Evolutionary conservation across 1,140 invertebrate genomes (phyloP).

Genomic region (Drosophila gunungcola): DNA sequence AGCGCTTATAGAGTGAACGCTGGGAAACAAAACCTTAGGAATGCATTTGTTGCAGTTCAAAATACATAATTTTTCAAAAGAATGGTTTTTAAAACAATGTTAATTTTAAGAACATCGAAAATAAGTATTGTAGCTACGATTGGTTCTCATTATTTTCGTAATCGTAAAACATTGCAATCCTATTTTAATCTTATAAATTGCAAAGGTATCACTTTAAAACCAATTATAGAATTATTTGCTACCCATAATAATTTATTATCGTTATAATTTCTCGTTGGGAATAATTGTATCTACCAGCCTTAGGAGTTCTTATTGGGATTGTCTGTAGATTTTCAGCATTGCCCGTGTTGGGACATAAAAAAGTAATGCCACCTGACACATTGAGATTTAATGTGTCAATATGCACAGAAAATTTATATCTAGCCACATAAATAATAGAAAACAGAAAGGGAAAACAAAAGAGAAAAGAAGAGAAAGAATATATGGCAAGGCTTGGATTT

Average conservation of each 20-base stretch:
- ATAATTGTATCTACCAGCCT: slow-evolving; percentile 17
- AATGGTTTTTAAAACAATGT: too few species aligned
- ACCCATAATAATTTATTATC: slow-evolving; percentile 24
- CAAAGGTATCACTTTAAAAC: slow-evolving; percentile 1
- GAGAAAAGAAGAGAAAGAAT: slow-evolving; percentile 29
- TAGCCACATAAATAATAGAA: slow-evolving; percentile 37
- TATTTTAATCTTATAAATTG: neutral
- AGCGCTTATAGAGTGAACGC: neutral
- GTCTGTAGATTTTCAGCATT: slow-evolving; percentile 50
- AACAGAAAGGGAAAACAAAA: slow-evolving; percentile 13
- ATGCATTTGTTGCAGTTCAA: too few species aligned
- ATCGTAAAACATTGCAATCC: neutral
- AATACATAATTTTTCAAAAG: too few species aligned
- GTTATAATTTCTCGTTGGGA: slow-evolving; percentile 19
- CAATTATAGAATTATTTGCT: slow-evolving; percentile 3
- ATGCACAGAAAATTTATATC: slow-evolving; percentile 79
- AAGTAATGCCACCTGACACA: slow-evolving; percentile 83
- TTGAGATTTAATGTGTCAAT: slow-evolving; percentile 84
- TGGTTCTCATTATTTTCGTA: neutral
- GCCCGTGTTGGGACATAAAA: slow-evolving; percentile 55
- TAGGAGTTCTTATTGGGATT: slow-evolving; percentile 37
- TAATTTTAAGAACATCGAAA: too few species aligned
- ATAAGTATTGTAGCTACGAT: too few species aligned
- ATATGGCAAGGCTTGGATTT: slow-evolving; percentile 60
- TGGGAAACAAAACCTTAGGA: neutral